Base-by-base conservation (phyloP, 2,888 invertebrate species). In the Lacanobia wlatinum region DNA sequence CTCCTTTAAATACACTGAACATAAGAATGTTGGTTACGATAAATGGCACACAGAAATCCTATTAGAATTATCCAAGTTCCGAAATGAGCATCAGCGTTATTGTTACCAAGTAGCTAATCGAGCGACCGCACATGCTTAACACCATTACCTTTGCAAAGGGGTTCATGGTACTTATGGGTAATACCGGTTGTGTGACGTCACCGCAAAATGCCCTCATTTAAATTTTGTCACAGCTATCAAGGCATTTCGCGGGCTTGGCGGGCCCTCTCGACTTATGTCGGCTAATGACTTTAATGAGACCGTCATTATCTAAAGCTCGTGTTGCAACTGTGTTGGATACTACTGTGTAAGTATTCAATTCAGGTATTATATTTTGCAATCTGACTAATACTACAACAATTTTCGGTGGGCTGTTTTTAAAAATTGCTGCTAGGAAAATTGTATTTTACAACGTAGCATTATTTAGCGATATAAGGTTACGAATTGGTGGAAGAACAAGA, bases 141-240 rank as follows among this genome's bases (percentile, higher is more conserved):
- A 46, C 67, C 53, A 59, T 69, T 73, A 79, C 53, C 60, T 69
- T 53, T 40, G 55, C 58, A 52, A 70, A 70, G 55, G 62, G 59
- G 59, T 70, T 60, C 64, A 60, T 65, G 53, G 56, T 64, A 78
- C 65, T 68, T 48, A 69, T 59, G 58, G 62, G 65, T 76, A 75
- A 55, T 59, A 73, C 74, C 67, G 55, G 74, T 69, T 70, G 21
- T 40, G 21, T 85, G 83, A 85, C 76, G 76, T 85, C 79, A 82
- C 70, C 71, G 9, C 75, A 50, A 63, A 83, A 73, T 67, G 18
- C 66, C 52, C 48, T 61, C 58, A 84, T 77, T 80, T 77, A 62
- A 71, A 75, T 76, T 81, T 78, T 64, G 76, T 66, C 78, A 72
- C 83, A 81, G 74, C 58, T 65, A 78, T 78, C 62, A 72, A 70